Base-by-base conservation (phyloP, 2,888 invertebrate species). In the Cyaniris semiargus region DNA sequence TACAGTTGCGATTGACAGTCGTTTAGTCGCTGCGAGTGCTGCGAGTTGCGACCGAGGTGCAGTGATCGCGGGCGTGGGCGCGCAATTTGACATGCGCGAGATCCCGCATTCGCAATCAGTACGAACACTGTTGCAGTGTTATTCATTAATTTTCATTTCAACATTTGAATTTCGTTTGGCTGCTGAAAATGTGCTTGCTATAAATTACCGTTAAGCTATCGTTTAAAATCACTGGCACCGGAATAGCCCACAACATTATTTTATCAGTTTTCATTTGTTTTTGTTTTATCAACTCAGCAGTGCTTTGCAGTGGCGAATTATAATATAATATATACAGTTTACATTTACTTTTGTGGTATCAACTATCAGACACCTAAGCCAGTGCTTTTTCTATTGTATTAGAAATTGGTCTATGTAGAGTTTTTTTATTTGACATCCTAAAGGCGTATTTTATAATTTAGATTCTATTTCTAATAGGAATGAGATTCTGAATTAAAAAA, bases 61-160 rank as follows among this genome's bases (percentile, higher is more conserved):
- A 80, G 81, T 7, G 34, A 1, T 80, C 79, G 80, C 80, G 81
- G 79, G 88, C 85, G 90, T 91, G 90, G 90, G 91, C 83, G 87
- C 83, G 81, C 89, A 88, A 92, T 93, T 91, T 89, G 91, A 91
- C 89, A 92, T 89, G 91, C 89, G 87, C 85, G 81, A 88, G 89
- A 90, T 88, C 87, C 88, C 87, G 88, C 86, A 86, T 87, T 89
- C 83, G 89, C 89, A 90, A 90, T 91, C 90, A 89, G 86, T 83
- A 83, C 76, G 85, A 85, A 79, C 79, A 79, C 76, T 70, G 79
- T 76, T 80, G 82, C 82, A 83, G 83, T 83, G 78, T 53, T 70
- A 76, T 77, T 58, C 72, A 70, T 38, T 13, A 10, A 13, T 10
- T 44, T 44, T 44, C 10, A 44, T 44, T 44, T 1, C 44, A 44